Conservation (phyloP, 2,888 invertebrate species). For the Eupithecia centaureata region DNA sequence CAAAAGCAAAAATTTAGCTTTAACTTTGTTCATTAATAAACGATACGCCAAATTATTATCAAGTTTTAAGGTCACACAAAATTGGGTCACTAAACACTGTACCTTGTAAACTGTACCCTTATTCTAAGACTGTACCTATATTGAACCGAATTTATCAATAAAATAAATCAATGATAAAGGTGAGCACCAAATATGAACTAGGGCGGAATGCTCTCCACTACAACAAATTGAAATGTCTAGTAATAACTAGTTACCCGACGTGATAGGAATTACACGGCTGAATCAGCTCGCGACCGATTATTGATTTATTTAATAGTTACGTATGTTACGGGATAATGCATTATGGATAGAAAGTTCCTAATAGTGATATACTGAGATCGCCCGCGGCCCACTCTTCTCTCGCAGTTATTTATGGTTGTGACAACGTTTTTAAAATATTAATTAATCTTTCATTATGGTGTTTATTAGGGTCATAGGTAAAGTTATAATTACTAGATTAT, state of each 20-base stretch:
- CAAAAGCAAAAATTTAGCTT: no score
- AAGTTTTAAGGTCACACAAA: no score
- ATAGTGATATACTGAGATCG: slow-evolving; percentile 18
- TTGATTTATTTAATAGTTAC: slow-evolving; percentile 36
- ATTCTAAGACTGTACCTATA: no score
- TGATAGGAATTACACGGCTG: slow-evolving; percentile 34
- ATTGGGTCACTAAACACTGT: no score
- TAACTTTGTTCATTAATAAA: no score
- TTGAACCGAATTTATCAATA: no score
- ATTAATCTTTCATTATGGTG: neutral
- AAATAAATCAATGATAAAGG: neutral
- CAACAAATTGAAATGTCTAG: slow-evolving; percentile 37
- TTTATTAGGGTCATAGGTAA: no score
- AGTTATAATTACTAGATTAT: neutral
- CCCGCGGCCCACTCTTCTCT: slow-evolving; percentile 7
- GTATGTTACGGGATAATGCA: slow-evolving; percentile 10
- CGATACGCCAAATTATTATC: no score
- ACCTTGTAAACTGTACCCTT: no score
- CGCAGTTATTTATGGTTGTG: neutral
- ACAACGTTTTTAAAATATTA: neutral
- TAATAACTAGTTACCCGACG: slow-evolving; percentile 30
- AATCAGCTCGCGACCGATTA: slow-evolving; percentile 28
- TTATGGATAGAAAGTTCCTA: slow-evolving; percentile 23
- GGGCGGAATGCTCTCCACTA: no score
- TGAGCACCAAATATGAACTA: no score